Conservation (phyloP, 2,113 vertebrate species). For the Hymenochirus boettgeri region DNA sequence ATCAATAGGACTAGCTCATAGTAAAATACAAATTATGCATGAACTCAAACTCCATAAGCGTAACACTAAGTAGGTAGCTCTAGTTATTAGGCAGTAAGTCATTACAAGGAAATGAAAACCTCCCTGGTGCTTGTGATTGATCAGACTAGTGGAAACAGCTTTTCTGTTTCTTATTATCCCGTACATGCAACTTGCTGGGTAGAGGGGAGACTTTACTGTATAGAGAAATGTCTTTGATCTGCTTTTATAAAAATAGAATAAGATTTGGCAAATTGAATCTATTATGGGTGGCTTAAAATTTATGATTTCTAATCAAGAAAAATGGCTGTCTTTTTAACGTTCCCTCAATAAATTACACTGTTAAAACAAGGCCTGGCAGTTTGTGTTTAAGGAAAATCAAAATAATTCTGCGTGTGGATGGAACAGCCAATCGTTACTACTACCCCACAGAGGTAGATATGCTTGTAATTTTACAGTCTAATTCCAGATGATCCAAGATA, state of each 20-base stretch:
- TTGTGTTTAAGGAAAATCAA: constrained; percentile 13
- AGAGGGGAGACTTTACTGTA: constrained; percentile 45
- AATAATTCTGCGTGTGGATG: not conserved
- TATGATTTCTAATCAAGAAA: constrained; percentile 35
- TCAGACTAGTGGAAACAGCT: constrained; percentile 2
- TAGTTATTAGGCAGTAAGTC: constrained; percentile 33
- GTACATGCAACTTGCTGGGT: constrained; percentile 3
- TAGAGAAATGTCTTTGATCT: constrained; percentile 44
- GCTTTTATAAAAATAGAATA: constrained; percentile 39
- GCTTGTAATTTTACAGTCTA: constrained; percentile 4
- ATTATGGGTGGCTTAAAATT: constrained; percentile 33
- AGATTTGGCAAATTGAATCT: constrained; percentile 44
- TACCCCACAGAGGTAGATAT: constrained; percentile 4
- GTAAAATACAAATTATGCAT: too few relatives aligned
- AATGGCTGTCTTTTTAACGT: constrained; percentile 5
- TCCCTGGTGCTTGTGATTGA: constrained; percentile 24
- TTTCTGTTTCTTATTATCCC: constrained; percentile 47
- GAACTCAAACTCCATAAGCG: too few relatives aligned
- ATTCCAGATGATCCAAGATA: constrained; percentile 13
- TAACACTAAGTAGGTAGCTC: constrained; percentile 12
- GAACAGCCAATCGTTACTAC: not conserved
- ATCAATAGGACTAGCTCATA: too few relatives aligned
- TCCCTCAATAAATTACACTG: constrained; percentile 32
- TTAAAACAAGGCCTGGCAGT: constrained; percentile 32
- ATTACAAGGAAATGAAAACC: constrained; percentile 27